Evolutionary conservation across 2,888 invertebrate genomes (phyloP).

Genomic region (Amaurobius ferox): DNA sequence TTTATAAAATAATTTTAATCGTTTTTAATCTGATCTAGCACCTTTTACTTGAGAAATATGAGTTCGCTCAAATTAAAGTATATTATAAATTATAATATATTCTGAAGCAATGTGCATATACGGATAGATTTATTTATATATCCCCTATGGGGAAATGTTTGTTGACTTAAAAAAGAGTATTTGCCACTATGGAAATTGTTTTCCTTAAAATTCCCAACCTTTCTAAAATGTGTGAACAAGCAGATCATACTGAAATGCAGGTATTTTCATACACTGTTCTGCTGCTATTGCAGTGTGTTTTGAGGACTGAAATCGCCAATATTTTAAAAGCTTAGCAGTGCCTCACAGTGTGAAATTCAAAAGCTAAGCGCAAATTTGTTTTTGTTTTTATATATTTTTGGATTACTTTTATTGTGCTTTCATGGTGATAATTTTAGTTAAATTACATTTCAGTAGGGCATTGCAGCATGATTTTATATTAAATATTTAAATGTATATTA

Average conservation of each 20-base stretch:
- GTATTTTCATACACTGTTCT: conserved; percentile 67
- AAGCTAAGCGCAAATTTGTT: conserved; percentile 28
- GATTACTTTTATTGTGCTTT: conserved; percentile 12
- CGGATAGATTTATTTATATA: background rate
- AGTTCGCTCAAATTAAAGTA: conserved; percentile 4
- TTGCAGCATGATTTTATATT: background rate
- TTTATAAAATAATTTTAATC: too few species aligned
- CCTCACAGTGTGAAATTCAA: too few species aligned
- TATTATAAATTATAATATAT: conserved; percentile 2
- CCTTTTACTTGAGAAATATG: background rate
- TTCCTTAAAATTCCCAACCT: conserved; percentile 59
- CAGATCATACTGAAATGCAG: conserved; percentile 43
- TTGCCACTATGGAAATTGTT: conserved; percentile 48
- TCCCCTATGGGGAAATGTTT: conserved; percentile 29
- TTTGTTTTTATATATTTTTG: conserved; percentile 35
- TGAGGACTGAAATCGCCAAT: conserved; percentile 52
- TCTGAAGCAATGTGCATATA: background rate
- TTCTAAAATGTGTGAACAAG: conserved; percentile 40
- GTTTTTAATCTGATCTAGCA: too few species aligned
- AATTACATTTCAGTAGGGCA: conserved; percentile 60
- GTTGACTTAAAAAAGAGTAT: conserved; percentile 41
- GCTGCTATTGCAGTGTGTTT: conserved; percentile 35
- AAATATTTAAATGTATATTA: too few species aligned
- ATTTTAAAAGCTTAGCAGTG: conserved; percentile 61
- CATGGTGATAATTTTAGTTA: conserved; percentile 27